Base-by-base conservation (phyloP, 23 tunicate species). In the Halocynthia aurantium region DNA sequence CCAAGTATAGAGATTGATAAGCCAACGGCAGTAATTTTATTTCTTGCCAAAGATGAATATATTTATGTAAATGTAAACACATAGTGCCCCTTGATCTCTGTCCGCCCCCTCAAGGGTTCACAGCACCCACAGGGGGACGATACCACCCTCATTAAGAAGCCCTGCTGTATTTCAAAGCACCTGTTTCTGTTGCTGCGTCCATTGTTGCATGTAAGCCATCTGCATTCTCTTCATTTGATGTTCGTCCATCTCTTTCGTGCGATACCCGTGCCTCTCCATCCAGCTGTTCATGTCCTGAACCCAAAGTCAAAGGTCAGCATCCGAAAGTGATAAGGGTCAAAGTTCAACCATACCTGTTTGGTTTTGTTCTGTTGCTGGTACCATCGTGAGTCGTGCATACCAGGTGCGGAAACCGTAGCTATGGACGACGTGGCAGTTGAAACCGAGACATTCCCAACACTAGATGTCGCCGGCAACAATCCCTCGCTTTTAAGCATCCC, bases 191-290 rank as follows among this genome's bases (percentile, higher is more conserved):
- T 80, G 84, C 10, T 82, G 88, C 64, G 84, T 80, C 96, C 96
- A 89, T 68, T 89, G 85, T 54, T 89, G 85, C 96, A 89, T 89
- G 79, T 89, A 89, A 7, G 82, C 66, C 88, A 83, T 81, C 74
- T 89, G 96, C 88, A 84, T 81, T 52, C 60, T 66, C 72, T 87
- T 75, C 96, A 89, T 81, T 53, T 82, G 83, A 21, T 84, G 80
- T 56, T 80, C 96, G 19, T 73, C 77, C 88, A 89, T 83, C 15
- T 89, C 96, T 5, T 88, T 57, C 6, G 88, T 84, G 12, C 71
- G 21, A 78, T 84, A 80, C 19, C 96, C 96, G 63, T 81, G 83
- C 55, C 63, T 62, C 67, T 88, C 87, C 65, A 89, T 50, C 96
- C 96, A 89, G 10, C 61, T 58, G 61, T 89, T 72, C 96, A 89